phyloP scores from a whole-genome alignment of 1,140 invertebrate genomes.

The Hypsibius dujardini region DNA sequence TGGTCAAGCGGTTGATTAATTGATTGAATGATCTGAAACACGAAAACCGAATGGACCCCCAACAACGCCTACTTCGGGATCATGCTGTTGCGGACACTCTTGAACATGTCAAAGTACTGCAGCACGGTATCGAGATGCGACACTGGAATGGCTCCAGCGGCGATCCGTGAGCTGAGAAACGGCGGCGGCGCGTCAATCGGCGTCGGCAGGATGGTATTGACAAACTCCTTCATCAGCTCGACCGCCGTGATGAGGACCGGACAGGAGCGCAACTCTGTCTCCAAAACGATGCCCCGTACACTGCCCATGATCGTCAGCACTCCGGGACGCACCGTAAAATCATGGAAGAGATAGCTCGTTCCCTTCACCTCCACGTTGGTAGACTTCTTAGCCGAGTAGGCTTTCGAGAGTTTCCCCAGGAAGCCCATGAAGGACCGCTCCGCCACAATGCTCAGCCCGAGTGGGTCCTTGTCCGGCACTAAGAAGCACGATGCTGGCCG shows the following conservation, averaged over 20 bases:
- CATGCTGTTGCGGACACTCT: background rate
- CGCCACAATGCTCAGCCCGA: background rate
- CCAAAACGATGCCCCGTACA: background rate
- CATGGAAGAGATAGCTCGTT: background rate
- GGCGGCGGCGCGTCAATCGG: background rate
- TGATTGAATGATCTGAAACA: no score
- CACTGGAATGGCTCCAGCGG: background rate
- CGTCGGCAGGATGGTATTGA: background rate
- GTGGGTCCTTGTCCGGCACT: background rate
- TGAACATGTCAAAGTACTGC: conserved; percentile 2
- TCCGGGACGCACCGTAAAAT: background rate
- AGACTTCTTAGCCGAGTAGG: background rate
- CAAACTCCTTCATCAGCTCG: conserved; percentile 12
- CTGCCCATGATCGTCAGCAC: background rate
- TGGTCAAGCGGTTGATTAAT: background rate
- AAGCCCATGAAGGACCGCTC: conserved; percentile 8
- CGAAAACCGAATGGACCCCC: no score
- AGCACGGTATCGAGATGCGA: background rate
- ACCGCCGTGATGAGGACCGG: background rate
- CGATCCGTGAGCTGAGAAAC: background rate
- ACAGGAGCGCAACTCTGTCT: conserved; percentile 5
- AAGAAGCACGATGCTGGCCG: conserved; percentile 8
- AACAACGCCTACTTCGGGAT: background rate
- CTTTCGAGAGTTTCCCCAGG: background rate
- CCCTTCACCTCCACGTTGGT: background rate